These are phyloP conservation scores for Morpho helenor DNA, from an alignment of 2,888 invertebrate species.

Conservation along the genomic window DNA sequence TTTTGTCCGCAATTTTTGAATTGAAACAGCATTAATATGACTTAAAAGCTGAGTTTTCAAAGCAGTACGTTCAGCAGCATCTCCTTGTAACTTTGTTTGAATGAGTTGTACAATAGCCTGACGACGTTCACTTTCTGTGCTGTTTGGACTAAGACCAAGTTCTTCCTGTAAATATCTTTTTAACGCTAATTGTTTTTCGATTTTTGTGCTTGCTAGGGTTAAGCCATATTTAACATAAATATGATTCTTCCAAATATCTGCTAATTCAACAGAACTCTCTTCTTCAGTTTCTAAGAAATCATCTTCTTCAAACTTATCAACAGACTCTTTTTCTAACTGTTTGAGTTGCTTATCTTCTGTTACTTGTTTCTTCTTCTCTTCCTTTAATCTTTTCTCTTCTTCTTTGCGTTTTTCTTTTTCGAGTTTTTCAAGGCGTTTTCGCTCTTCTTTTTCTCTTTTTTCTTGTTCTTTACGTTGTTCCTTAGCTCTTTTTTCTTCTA, in stretches of 20 bases:
- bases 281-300: conserved; percentile 45
- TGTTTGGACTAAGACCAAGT: conserved; percentile 51
- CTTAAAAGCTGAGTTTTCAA: conserved; percentile 49
- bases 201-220: conserved; percentile 42
- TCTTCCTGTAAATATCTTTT: conserved; percentile 55
- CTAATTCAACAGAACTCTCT: conserved; percentile 51
- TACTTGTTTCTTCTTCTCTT: conserved; percentile 39
- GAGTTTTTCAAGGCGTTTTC: conserved; percentile 41
- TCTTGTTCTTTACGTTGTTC: conserved; percentile 38
- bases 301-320: conserved; percentile 31
- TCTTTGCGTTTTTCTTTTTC: conserved; percentile 42
- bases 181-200: conserved; percentile 52
- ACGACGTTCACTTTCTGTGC: conserved; percentile 57
- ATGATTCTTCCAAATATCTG: conserved; percentile 60
- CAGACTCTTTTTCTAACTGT: conserved; percentile 40
- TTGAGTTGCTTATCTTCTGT: conserved; percentile 37
- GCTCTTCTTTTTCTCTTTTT: conserved; percentile 38
- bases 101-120: conserved; percentile 56
- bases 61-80: conserved; percentile 38
- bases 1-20: conserved; percentile 48
- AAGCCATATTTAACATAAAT: conserved; percentile 60
- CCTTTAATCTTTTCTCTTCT: conserved; percentile 39
- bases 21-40: conserved; percentile 49
- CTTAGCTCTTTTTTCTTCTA: conserved; percentile 37
- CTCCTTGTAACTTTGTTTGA: conserved; percentile 46